Conservation (phyloP, 2,113 vertebrate species). For the Miniopterus natalensis region DNA sequence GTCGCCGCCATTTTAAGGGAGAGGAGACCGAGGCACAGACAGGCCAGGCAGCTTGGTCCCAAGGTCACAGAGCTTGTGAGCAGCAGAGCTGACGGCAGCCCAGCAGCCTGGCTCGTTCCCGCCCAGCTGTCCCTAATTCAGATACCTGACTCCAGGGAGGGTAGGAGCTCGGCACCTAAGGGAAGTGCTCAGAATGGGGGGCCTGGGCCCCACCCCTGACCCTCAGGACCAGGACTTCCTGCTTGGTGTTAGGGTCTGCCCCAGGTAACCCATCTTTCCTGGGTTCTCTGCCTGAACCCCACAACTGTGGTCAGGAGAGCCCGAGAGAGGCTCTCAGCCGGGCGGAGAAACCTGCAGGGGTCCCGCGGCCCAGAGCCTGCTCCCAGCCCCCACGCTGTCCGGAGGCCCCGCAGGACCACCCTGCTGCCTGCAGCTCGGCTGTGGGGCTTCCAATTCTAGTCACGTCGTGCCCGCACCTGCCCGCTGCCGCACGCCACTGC, state of each 20-base stretch:
- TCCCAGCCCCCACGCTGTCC: not conserved
- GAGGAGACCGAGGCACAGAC: not conserved
- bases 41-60: fast-evolving
- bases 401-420: not conserved
- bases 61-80: not conserved
- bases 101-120: not conserved
- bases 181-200: not conserved
- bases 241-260: not conserved
- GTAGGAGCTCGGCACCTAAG: fast-evolving
- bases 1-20: not conserved
- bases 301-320: not conserved
- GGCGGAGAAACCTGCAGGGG: not conserved
- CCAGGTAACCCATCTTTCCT: not conserved
- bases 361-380: not conserved
- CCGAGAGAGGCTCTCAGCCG: fast-evolving
- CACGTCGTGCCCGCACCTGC: conserved; percentile 74
- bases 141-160: not conserved
- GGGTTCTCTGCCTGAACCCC: not conserved
- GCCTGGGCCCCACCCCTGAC: no score
- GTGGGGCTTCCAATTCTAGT: conserved; percentile 53
- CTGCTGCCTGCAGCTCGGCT: not conserved
- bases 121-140: fast-evolving
- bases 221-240: not conserved
- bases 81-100: no score
- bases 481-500: conserved; percentile 44